These are phyloP conservation scores for Oreotragus oreotragus DNA, from an alignment of 2,113 vertebrate species.

Conservation along the genomic window DNA sequence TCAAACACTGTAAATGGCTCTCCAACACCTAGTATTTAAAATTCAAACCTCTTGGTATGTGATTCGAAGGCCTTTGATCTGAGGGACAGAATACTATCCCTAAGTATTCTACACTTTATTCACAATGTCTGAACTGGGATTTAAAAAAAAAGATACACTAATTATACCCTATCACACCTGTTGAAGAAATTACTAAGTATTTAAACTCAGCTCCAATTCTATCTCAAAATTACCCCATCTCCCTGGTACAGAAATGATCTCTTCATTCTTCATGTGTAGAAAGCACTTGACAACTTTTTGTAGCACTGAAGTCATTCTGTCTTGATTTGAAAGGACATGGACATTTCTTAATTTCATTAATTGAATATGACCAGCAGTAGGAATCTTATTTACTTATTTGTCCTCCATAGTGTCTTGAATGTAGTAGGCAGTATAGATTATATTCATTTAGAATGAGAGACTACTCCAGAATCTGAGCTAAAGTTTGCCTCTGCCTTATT, in stretches of 20 bases:
- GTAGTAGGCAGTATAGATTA: background rate
- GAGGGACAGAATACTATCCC: background rate
- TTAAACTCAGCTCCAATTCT: background rate
- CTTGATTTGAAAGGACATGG: background rate
- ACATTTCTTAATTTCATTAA: background rate
- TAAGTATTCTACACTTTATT: slow-evolving; percentile 4
- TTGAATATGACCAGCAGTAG: background rate
- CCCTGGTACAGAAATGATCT: background rate
- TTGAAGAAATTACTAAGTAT: background rate
- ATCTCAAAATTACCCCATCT: background rate
- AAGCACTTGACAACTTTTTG: background rate
- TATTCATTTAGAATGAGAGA: background rate
- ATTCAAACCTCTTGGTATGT: background rate
- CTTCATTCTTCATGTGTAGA: background rate
- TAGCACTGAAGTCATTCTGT: background rate
- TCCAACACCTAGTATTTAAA: background rate
- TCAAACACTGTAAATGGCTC: slow-evolving; percentile 37
- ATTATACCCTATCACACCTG: background rate
- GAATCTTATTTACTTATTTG: background rate
- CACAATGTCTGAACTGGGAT: background rate
- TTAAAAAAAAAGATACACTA: background rate
- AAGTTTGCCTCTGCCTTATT: background rate
- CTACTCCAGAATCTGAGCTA: background rate
- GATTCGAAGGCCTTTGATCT: slow-evolving; percentile 35
- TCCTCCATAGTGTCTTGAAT: background rate